Conservation (phyloP, 92 coral and sea anemone genomes). For the Paramuricea clavata region DNA sequence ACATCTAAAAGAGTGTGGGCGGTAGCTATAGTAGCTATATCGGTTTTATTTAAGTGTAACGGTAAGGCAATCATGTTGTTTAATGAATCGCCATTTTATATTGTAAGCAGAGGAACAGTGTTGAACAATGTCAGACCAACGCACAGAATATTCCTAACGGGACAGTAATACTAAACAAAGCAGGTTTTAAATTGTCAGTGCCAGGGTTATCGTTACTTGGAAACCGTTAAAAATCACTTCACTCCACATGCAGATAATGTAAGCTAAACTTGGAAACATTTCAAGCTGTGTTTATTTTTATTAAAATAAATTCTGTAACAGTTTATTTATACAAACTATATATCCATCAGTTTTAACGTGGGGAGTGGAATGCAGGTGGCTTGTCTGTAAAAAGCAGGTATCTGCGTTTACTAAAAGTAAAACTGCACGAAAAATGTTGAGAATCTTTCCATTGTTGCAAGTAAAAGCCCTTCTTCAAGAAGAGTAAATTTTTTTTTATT, state of each 20-base stretch:
- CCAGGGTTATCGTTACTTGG: background rate
- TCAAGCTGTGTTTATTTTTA: background rate
- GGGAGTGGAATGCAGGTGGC: background rate
- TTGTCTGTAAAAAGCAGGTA: background rate
- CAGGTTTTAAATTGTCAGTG: background rate
- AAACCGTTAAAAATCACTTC: background rate
- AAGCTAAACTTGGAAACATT: background rate
- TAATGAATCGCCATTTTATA: too few species aligned
- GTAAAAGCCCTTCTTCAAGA: too few species aligned
- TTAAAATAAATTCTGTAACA: background rate
- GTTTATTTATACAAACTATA: background rate
- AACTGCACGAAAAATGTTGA: too few species aligned
- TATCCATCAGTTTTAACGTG: background rate
- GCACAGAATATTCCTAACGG: background rate
- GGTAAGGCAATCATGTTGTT: too few species aligned
- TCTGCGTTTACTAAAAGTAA: too few species aligned
- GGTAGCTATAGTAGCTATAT: too few species aligned
- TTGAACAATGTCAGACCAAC: background rate
- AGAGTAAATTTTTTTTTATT: too few species aligned
- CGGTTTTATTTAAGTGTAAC: too few species aligned
- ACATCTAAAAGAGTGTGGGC: too few species aligned
- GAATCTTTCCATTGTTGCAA: too few species aligned
- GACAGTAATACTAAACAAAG: background rate
- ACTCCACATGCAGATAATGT: background rate
- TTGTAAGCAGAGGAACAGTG: too few species aligned